These are phyloP conservation scores for Luehdorfia chinensis DNA, from an alignment of 1,140 invertebrate genomes.

Conservation along the genomic window DNA sequence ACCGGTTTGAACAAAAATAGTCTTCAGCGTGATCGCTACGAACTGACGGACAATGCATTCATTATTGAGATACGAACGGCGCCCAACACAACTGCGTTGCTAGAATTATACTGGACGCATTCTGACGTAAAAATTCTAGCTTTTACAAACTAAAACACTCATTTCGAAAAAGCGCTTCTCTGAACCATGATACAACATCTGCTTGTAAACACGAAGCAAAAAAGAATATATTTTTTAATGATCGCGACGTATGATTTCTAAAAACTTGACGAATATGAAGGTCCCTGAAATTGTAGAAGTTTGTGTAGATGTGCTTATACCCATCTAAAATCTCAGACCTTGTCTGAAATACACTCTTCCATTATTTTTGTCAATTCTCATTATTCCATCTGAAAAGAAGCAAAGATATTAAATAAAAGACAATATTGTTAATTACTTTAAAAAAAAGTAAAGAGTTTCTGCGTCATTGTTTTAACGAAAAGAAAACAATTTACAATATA, in stretches of 20 bases:
- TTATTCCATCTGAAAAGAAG: no score
- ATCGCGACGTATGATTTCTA: neutral
- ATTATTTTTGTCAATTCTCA: no score
- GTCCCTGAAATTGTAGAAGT: no score
- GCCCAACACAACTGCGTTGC: slow-evolving; percentile 25
- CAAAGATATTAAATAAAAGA: no score
- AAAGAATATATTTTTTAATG: neutral
- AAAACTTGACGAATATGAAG: no score
- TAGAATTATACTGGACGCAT: neutral
- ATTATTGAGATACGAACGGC: slow-evolving; percentile 54
- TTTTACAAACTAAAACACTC: neutral
- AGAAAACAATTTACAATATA: no score
- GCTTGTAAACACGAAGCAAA: neutral
- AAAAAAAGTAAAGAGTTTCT: no score
- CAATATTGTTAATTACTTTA: no score
- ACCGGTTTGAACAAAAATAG: slow-evolving; percentile 71
- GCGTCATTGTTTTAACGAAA: no score
- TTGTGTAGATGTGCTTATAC: no score
- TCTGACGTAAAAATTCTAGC: neutral
- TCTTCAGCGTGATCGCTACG: slow-evolving; percentile 47
- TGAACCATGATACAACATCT: neutral
- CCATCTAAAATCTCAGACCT: no score
- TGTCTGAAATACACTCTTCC: no score
- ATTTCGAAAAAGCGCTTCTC: neutral
- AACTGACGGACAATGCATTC: slow-evolving; percentile 68